These are phyloP conservation scores for Allolobophora icterica DNA, from an alignment of 2,888 invertebrate species.

Conservation along the genomic window DNA sequence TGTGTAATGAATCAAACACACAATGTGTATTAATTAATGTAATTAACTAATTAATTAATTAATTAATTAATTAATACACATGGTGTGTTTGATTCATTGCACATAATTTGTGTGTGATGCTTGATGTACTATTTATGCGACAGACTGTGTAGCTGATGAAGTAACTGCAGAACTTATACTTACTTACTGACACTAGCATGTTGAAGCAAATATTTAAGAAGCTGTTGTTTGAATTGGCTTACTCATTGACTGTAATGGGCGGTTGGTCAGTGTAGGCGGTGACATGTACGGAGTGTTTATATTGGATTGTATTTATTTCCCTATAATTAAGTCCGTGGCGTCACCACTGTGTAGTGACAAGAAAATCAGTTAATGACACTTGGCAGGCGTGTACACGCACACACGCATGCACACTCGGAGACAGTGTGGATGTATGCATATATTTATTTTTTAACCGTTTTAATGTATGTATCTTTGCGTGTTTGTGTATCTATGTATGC, in stretches of 20 bases:
- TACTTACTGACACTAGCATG: neutral
- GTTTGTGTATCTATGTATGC: too few species aligned
- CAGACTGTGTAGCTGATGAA: too few species aligned
- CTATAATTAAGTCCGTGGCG: neutral
- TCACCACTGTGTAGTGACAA: neutral
- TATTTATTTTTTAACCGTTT: neutral
- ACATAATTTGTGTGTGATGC: neutral
- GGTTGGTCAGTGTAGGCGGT: too few species aligned
- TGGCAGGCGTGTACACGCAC: neutral
- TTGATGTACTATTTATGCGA: neutral
- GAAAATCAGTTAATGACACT: neutral
- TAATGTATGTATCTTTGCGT: too few species aligned
- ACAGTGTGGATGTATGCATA: neutral
- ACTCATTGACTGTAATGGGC: too few species aligned
- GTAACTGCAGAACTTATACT: neutral
- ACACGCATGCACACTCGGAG: neutral
- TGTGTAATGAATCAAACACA: too few species aligned
- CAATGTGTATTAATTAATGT: too few species aligned
- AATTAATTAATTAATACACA: neutral
- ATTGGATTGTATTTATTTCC: neutral
- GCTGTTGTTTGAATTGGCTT: too few species aligned
- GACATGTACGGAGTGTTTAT: neutral
- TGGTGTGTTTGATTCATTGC: neutral
- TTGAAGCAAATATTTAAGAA: too few species aligned
- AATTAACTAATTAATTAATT: too few species aligned